Evolutionary conservation across 64 coral and sea anemone genomes (phyloP).

Genomic region (Cladopsammia gracilis): DNA sequence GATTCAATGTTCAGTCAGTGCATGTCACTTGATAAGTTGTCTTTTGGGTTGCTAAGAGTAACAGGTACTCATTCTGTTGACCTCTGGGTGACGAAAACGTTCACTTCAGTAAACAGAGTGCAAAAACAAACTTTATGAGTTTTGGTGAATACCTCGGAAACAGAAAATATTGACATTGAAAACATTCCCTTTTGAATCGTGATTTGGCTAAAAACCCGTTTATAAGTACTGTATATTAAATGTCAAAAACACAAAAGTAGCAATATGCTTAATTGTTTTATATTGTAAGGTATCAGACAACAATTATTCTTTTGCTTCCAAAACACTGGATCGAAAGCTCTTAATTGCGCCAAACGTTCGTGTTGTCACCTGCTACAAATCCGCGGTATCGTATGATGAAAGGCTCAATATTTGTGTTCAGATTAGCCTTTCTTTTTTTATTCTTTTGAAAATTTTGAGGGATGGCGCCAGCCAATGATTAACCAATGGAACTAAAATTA

Average conservation of each 20-base stretch:
- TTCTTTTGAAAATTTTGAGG: too few relatives aligned
- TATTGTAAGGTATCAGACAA: neutral
- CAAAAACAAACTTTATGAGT: constrained; percentile 31
- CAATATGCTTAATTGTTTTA: neutral
- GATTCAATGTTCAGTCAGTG: too few relatives aligned
- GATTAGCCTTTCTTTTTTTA: too few relatives aligned
- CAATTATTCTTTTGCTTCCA: neutral
- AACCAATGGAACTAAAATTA: too few relatives aligned
- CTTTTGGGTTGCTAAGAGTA: neutral
- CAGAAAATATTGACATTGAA: constrained; percentile 36
- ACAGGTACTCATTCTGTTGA: constrained; percentile 25
- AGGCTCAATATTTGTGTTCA: too few relatives aligned
- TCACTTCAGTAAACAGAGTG: constrained; percentile 13
- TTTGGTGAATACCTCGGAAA: neutral
- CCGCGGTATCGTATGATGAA: too few relatives aligned
- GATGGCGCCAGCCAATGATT: too few relatives aligned
- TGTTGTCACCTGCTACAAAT: too few relatives aligned
- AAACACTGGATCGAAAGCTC: too few relatives aligned
- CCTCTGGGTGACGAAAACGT: constrained; percentile 2
- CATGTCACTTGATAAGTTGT: too few relatives aligned
- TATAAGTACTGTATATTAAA: neutral
- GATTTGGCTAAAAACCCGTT: neutral
- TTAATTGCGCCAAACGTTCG: too few relatives aligned
- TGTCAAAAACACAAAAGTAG: neutral
- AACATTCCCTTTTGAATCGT: constrained; percentile 3